Evolutionary conservation across 2,113 vertebrate species (phyloP), one percentile per base, ranked within the genome.

Genomic region (Spea multiplicata): DNA sequence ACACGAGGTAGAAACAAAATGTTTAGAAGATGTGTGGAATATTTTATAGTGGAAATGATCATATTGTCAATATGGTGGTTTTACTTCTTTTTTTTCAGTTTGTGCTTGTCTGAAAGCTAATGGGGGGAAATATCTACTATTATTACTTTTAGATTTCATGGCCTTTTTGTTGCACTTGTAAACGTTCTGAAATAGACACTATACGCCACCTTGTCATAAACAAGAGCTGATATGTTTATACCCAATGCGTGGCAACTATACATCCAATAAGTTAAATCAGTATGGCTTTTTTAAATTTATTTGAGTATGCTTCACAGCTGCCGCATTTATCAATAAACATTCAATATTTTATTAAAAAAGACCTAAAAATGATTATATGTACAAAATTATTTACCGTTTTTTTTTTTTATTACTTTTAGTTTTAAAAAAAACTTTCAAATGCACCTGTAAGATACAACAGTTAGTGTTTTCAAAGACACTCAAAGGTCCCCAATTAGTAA

Each of bases 211-310:
- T 61, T 66, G 13, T 77, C 5, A 44, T 61, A 50, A 61, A 69
- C 75, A 68, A 57, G 66, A 90, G 84, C 83, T 88, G 79, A 87
- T 84, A 82, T 82, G 86, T 86, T 89, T 89, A 90, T 87, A 88
- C 81, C 87, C 83, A 88, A 88, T 89, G 88, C 83, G 88, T 91
- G 88, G 87, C 88, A 88, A 92, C 91, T 93, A 93, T 91, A 93
- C 92, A 91, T 93, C 93, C 89, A 95, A 97, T 96, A 96, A 97
- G 93, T 96, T 96, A 96, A 93, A 93, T 90, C 91, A 86, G 88
- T 92, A 93, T 95, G 93, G 93, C 91, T 94, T 94, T n/a, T 90
- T 88, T 93, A 95, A 90, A 90, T 92, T 93, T 90, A 88, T 90
- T 91, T 91, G 92, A 84, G 88, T 91, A 92, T 89, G 88, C 89